Conservation (phyloP, 2,888 invertebrate species). For the Sclerodermus sp. region DNA sequence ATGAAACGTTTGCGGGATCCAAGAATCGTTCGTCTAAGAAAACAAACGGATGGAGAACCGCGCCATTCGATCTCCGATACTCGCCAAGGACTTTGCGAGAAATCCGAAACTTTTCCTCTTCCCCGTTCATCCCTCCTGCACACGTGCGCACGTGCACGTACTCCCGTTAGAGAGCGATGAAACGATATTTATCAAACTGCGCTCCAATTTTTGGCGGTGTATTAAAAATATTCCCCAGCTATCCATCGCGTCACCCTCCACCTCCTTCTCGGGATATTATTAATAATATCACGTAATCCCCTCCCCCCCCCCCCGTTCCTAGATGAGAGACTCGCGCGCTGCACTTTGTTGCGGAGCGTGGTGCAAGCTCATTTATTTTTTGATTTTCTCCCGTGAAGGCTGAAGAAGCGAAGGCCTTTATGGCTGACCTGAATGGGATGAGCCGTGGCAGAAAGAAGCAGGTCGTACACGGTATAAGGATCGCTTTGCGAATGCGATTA, state of each 20-base stretch:
- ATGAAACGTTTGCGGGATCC: not conserved
- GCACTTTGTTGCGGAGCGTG: not conserved
- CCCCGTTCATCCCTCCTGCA: too few species aligned
- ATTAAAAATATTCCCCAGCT: not conserved
- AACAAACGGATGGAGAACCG: not conserved
- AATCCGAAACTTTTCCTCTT: too few species aligned
- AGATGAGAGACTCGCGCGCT: too few species aligned
- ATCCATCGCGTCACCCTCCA: not conserved
- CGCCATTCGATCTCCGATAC: too few species aligned
- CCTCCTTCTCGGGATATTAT: not conserved
- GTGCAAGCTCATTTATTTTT: not conserved
- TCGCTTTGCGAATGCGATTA: too few species aligned
- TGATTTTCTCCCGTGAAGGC: conserved; percentile 4
- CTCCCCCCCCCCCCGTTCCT: too few species aligned
- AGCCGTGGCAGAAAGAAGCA: conserved; percentile 7
- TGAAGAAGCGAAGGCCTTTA: conserved; percentile 9
- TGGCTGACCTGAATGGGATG: conserved; percentile 12
- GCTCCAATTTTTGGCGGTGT: too few species aligned
- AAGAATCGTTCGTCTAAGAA: not conserved
- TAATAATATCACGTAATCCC: too few species aligned
- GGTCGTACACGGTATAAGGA: conserved; percentile 1
- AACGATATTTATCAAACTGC: too few species aligned
- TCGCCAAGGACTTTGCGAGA: too few species aligned
- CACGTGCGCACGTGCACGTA: too few species aligned
- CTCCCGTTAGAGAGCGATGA: too few species aligned